Evolutionary conservation across 1,140 invertebrate genomes (phyloP), one percentile per base, ranked within the genome.

Genomic region (Leptinotarsa lineolata): DNA sequence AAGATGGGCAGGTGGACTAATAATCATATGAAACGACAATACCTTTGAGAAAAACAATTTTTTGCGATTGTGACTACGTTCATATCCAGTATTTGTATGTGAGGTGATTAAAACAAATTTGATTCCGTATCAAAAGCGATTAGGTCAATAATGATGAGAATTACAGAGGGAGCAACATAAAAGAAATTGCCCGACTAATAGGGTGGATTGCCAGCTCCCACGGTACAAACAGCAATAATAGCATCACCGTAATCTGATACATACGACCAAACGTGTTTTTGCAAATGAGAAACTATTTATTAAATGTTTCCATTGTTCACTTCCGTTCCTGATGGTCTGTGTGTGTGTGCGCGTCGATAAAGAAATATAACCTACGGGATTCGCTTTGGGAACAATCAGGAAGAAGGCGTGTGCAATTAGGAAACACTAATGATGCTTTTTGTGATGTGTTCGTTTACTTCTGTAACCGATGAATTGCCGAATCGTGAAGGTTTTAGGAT

Each of bases 271-370:
- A 76, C 78, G 78, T 79, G 78, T 79, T 79, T 79, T 76, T 78
- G 78, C 78, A 78, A 79, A 79, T 79, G 78, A 79, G 78, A 79
- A 79, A 78, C 78, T 78, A 78, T 79, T 79, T 79, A 79, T 71
- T 71, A 71, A 71, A 58, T 71, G 69, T 63, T 63, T 71, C 69
- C 21, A 71, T 71, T 71, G 75, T 76, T 74, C 58, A 66, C 68
- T 72, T 72, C 70, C 64, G 70, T 20, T 76, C 16, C 48, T 64
- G 70, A 58, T 68, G 30, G 30, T 39, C 11, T 39, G 48, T 18
- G 15, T 54, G 16, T 54, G 13, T 46, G 45, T 46, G 45, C n/a
- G 12, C 22, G 73, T 66, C 69, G 73, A 70, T 74, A 74, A 74
- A 64, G 73, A 64, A 65, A 65, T 39, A 65, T 39, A 65, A 61